Evolutionary conservation across 2,888 invertebrate genomes (phyloP), one percentile per base, ranked within the genome.

Genomic region (Latrodectus hesperus): DNA sequence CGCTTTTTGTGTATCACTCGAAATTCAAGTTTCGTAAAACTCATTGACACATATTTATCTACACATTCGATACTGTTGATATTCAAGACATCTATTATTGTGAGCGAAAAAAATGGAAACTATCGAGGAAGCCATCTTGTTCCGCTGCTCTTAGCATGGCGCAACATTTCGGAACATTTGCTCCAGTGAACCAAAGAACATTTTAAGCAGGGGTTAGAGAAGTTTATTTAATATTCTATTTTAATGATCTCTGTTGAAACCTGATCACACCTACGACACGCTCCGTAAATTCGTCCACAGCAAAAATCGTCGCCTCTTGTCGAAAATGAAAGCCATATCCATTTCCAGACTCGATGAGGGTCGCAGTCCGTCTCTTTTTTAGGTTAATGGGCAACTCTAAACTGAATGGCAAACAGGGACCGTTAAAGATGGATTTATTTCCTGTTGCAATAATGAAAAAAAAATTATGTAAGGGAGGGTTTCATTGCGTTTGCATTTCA

Each of bases 141-240:
- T 22, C 22, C 22, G 22, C 22, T 22, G 22, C 22, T 22, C 22
- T 22, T 22, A 22, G 22, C 16, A 55, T 55, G 12, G 8, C 11
- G 14, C 81, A 70, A 16, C 65, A 73, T 73, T 26, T 81, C 81
- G 81, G 81, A 81, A 81, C 73, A 73, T 22, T 81, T 73, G 73
- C 52, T 81, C 55, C 55, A 68, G 53, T 38, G 55, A 16, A 67
- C 14, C 70, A 53, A n/a, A 49, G 73, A 67, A 51, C 52, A 65
- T 16, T 38, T 12, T 64, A 80, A 71, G 64, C 79, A 74, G 67
- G 73, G 12, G 55, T 5, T 67, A 16, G 51, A 14, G 22, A 22
- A 26, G 38, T 14, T 81, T 73, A 81, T 81, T 81, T 67, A 73
- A 73, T 74, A 81, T 81, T 67, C 81, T 4, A 53, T 11, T 73